Conservation (phyloP, 1,140 invertebrate species). For the Carposina sasakii region DNA sequence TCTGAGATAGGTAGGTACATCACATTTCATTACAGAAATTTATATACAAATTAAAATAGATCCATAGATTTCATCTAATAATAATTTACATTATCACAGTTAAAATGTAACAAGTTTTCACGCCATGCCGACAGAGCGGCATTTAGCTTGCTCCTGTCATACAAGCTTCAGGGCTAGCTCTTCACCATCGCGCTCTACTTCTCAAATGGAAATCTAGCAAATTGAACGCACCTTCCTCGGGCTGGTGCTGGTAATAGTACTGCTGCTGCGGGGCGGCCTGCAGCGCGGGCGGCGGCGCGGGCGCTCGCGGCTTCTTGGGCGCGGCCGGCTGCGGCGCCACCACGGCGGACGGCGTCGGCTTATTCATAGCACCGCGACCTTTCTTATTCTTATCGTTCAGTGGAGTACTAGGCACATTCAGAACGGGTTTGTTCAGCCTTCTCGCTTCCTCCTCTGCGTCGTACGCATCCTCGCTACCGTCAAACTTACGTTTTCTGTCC, state of each 20-base stretch:
- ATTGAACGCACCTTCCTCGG: constrained; percentile 73
- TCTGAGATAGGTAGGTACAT: constrained; percentile 63
- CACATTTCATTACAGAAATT: constrained; percentile 61
- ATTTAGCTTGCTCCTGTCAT: constrained; percentile 72
- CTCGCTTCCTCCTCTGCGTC: constrained; percentile 76
- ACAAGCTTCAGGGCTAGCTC: constrained; percentile 73
- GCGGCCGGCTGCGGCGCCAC: constrained; percentile 56
- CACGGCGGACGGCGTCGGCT: constrained; percentile 43
- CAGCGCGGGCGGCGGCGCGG: constrained; percentile 59
- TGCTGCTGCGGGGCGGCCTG: constrained; percentile 65
- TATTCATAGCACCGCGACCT: constrained; percentile 37
- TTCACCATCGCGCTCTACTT: constrained; percentile 74
- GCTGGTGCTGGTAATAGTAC: constrained; percentile 73
- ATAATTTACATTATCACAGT: constrained; percentile 71
- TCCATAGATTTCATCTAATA: constrained; percentile 70
- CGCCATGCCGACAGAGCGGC: constrained; percentile 44
- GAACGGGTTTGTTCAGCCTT: constrained; percentile 64
- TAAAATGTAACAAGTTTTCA: constrained; percentile 73
- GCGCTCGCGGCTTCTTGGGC: constrained; percentile 69
- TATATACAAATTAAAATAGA: constrained; percentile 66
- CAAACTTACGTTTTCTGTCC: constrained; percentile 79
- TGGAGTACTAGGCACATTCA: constrained; percentile 73
- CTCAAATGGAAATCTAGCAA: constrained; percentile 73
- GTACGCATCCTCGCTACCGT: constrained; percentile 78
- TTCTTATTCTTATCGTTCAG: constrained; percentile 63